Evolutionary conservation across 2,113 vertebrate genomes (phyloP).

Genomic region (Podarcis cretensis): DNA sequence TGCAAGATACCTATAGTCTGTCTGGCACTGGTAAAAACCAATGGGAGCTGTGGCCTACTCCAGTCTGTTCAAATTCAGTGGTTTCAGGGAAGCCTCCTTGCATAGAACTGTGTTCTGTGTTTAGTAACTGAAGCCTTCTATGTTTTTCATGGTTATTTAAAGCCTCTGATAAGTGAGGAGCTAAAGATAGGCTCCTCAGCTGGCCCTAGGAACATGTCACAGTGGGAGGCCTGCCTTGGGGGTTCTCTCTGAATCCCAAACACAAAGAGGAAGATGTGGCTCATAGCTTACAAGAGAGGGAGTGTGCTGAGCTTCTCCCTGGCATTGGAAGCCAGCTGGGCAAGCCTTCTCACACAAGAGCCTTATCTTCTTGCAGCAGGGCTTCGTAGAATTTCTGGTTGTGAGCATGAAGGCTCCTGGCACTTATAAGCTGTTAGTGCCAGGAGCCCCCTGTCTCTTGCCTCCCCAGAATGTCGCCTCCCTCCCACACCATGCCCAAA

Average conservation of each 20-base stretch:
- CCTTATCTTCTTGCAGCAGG: neutral
- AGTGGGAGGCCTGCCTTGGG: neutral
- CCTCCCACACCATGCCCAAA: neutral
- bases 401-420: neutral
- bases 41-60: fast-evolving
- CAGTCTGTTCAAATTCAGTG: fast-evolving
- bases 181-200: constrained; percentile 33
- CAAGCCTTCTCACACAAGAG: neutral
- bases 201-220: constrained; percentile 11
- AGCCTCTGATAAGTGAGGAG: constrained; percentile 13
- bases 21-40: neutral
- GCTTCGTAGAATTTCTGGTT: neutral
- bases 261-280: neutral
- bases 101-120: neutral
- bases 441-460: neutral
- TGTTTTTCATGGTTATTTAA: constrained; percentile 30
- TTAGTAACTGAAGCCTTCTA: constrained; percentile 23
- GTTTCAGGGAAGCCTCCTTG: fast-evolving
- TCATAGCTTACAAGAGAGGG: neutral
- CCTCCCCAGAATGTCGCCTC: neutral
- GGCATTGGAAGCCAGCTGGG: neutral
- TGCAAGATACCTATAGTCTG: neutral
- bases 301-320: neutral
- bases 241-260: constrained; percentile 2
- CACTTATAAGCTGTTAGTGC: neutral